Conservation (phyloP, 2,113 vertebrate species). For the Turdus rufiventris region DNA sequence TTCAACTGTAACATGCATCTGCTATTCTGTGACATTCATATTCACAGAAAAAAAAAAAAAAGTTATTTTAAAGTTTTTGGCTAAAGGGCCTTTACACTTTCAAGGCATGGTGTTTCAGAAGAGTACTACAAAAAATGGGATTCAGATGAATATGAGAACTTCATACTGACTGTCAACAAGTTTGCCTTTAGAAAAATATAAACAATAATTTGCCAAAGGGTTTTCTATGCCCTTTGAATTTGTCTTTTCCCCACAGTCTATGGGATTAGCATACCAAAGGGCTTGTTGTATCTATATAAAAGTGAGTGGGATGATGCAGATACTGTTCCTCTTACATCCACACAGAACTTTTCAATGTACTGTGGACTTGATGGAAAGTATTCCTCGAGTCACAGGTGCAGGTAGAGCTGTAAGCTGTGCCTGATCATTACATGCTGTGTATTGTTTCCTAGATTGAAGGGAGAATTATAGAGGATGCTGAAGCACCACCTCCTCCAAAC, state of each 20-base stretch:
- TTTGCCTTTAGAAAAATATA: background rate
- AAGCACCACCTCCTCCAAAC: conserved; percentile 84
- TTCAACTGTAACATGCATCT: background rate
- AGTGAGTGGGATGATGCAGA: background rate
- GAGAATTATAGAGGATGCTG: conserved; percentile 55
- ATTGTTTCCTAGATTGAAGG: conserved; percentile 85
- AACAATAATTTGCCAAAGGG: background rate
- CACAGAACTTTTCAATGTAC: rapidly evolving
- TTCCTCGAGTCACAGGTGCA: background rate
- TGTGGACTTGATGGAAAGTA: background rate
- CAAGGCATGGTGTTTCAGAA: background rate
- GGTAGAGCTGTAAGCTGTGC: background rate
- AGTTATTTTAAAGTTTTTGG: background rate
- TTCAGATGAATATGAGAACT: background rate
- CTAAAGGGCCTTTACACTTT: background rate
- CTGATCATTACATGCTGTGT: background rate
- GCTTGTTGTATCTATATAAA: background rate
- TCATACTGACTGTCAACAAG: background rate
- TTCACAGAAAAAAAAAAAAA: background rate
- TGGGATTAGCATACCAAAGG: background rate
- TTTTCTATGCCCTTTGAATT: background rate
- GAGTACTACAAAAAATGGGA: background rate
- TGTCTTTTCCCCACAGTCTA: background rate
- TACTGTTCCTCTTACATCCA: background rate
- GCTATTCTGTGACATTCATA: background rate